phyloP scores from a whole-genome alignment of 2,113 vertebrate species.

The Centrocercus urophasianus region DNA sequence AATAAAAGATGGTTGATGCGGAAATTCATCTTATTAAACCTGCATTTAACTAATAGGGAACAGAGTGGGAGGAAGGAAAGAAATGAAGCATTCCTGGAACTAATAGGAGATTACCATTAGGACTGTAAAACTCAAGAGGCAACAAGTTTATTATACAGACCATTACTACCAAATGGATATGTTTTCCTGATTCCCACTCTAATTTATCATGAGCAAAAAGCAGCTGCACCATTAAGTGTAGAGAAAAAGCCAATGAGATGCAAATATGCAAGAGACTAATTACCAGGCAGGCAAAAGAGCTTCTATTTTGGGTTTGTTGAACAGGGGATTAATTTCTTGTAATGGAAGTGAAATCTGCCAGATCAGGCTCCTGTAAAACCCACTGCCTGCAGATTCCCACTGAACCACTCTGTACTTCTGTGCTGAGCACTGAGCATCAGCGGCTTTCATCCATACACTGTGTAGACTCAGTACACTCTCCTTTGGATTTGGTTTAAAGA shows the following conservation, averaged over 20 bases:
- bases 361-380: not conserved
- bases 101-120: not conserved
- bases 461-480: not conserved
- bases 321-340: constrained; percentile 38
- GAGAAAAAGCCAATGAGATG: constrained; percentile 37
- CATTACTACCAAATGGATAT: not conserved
- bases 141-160: constrained; percentile 5
- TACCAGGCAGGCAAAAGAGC: not conserved
- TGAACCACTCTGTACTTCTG: not conserved
- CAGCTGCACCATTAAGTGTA: not conserved
- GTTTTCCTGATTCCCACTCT: not conserved
- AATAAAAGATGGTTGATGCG: not conserved
- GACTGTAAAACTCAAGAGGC: not conserved
- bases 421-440: not conserved
- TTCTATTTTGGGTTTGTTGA: constrained; percentile 32
- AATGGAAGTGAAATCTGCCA: constrained; percentile 17
- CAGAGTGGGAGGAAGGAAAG: not conserved
- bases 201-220: constrained; percentile 25
- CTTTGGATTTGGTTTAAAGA: not conserved
- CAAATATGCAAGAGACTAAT: constrained; percentile 46
- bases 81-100: constrained; percentile 1
- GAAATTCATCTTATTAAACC: not conserved
- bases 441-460: not conserved
- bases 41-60: not conserved
- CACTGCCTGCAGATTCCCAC: not conserved